A percentile compares a stretch with the other conserved stretches of the same genome.
phyloP scores from a whole-genome alignment of 2,113 vertebrate species.

The Mormyrus iriodes region DNA sequence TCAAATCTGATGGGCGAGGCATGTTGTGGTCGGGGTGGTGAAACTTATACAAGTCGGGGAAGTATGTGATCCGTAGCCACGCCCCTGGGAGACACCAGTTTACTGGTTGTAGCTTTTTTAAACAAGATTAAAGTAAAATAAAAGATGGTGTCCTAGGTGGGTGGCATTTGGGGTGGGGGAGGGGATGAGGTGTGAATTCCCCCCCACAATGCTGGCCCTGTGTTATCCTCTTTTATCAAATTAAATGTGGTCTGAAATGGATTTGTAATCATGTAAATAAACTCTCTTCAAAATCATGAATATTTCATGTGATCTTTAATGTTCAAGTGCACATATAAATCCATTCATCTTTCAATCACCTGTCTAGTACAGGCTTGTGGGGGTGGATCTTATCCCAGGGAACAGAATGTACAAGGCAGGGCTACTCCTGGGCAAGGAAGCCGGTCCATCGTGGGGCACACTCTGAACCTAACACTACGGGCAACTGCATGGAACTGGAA shows the following conservation, averaged over 20 bases:
- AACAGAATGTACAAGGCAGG: background rate
- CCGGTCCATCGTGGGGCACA: background rate
- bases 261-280: constrained; percentile 15
- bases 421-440: background rate
- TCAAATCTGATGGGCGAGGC: background rate
- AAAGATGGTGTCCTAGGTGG: background rate
- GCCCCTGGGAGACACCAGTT: background rate
- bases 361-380: background rate
- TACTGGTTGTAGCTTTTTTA: background rate
- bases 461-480: background rate
- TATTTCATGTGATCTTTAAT: background rate
- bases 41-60: background rate
- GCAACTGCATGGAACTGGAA: background rate
- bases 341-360: background rate
- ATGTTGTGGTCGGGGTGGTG: background rate
- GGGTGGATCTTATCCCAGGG: background rate
- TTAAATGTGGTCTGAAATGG: background rate
- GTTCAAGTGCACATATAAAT: background rate
- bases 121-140: background rate
- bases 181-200: background rate
- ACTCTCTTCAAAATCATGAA: background rate
- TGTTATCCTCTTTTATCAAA: background rate
- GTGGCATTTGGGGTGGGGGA: background rate
- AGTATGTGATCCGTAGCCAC: background rate
- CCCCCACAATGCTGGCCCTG: background rate